A percentile compares a stretch with the other conserved stretches of the same genome.
phyloP scores from a whole-genome alignment of 2,797 vertebrate genomes.

The Dipus sagitta region DNA sequence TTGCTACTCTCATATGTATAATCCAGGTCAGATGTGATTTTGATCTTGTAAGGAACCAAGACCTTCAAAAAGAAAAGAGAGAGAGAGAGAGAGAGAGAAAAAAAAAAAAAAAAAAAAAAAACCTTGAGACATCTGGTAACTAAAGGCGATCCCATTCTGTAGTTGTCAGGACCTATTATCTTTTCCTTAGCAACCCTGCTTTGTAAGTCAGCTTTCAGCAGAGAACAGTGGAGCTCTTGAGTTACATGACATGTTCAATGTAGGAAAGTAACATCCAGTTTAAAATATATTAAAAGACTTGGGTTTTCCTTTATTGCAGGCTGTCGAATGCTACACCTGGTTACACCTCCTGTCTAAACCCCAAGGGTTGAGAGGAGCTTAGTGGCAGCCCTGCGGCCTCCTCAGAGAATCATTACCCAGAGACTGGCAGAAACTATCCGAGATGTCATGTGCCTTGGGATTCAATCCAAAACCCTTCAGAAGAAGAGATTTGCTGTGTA shows the following conservation, averaged over 20 bases:
- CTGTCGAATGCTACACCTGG: slow-evolving; percentile 44
- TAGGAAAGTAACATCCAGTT: slow-evolving; percentile 65
- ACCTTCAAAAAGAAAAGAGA: background rate
- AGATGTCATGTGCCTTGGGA: background rate
- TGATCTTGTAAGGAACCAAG: slow-evolving; percentile 21
- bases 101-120: background rate
- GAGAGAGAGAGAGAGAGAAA: no score
- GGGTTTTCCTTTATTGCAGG: slow-evolving; percentile 62
- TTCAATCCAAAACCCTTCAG: background rate
- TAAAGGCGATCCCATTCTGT: slow-evolving; percentile 59
- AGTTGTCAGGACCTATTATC: slow-evolving; percentile 62
- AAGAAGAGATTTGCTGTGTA: background rate
- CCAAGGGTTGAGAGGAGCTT: background rate
- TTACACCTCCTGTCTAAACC: slow-evolving; percentile 58
- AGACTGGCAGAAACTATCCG: background rate
- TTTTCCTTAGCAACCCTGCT: background rate
- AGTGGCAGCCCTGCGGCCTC: background rate
- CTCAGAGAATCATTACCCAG: background rate
- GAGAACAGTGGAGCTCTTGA: slow-evolving; percentile 30
- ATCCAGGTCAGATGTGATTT: slow-evolving; percentile 21
- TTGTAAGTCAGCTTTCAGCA: slow-evolving; percentile 54
- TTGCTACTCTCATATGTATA: background rate
- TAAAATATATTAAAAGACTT: slow-evolving; percentile 72
- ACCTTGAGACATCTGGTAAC: slow-evolving; percentile 45
- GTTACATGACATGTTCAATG: slow-evolving; percentile 50